Conservation (phyloP, 2,888 invertebrate genomes). For the Odontomyia ornata region DNA sequence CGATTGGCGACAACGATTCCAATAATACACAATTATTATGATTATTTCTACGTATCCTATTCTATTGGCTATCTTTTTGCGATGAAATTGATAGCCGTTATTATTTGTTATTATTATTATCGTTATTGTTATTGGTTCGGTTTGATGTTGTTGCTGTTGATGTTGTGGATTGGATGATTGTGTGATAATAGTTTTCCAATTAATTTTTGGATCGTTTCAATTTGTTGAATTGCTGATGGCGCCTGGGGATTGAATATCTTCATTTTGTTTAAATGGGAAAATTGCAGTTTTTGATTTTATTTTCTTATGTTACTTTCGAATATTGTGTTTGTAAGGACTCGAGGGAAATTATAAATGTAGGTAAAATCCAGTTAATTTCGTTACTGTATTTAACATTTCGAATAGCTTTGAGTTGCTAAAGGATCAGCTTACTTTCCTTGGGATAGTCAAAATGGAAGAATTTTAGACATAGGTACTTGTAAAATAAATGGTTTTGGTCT, state of each 20-base stretch:
- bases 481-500: too few species aligned
- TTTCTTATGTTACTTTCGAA: too few species aligned
- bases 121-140: not conserved
- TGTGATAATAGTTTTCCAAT: not conserved
- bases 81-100: constrained; percentile 33
- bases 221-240: not conserved
- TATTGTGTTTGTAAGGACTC: too few species aligned
- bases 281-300: too few species aligned
- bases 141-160: constrained; percentile 1
- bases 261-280: too few species aligned
- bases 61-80: constrained; percentile 18
- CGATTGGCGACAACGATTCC: constrained; percentile 18
- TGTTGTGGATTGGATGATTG: not conserved
- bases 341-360: too few species aligned
- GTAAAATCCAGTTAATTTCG: too few species aligned
- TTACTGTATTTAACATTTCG: too few species aligned
- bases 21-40: not conserved
- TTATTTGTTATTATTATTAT: constrained; percentile 16
- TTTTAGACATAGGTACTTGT: too few species aligned
- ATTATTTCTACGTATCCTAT: constrained; percentile 27
- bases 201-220: constrained; percentile 6
- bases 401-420: too few species aligned
- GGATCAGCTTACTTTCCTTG: too few species aligned
- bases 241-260: not conserved
- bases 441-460: too few species aligned